A percentile compares a stretch with the other conserved stretches of the same genome.
Evolutionary conservation across 1,140 invertebrate species (phyloP).

Genomic region (Zaprionus davidi): DNA sequence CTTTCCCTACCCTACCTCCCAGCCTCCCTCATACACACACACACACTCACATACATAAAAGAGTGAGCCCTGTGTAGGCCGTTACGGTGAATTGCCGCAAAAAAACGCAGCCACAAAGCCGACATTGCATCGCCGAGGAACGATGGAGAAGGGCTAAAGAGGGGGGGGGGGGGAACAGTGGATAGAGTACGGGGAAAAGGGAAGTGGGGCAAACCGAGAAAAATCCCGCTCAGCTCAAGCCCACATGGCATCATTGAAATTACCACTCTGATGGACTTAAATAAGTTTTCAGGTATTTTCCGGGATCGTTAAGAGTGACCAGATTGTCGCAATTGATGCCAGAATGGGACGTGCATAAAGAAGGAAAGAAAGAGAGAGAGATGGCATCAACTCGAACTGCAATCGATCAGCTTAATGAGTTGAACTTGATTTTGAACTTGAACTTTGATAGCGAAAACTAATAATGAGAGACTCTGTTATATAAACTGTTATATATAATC

Average conservation of each 20-base stretch:
- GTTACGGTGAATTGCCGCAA: slow-evolving; percentile 52
- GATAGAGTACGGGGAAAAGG: neutral
- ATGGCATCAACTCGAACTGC: slow-evolving; percentile 4
- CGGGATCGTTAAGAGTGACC: slow-evolving; percentile 8
- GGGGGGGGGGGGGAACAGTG: neutral
- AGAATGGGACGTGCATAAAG: neutral
- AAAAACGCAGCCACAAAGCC: slow-evolving; percentile 71
- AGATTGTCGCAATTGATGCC: slow-evolving; percentile 30
- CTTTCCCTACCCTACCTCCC: neutral
- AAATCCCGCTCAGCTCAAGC: slow-evolving; percentile 6
- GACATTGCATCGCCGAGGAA: slow-evolving; percentile 66
- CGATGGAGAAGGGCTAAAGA: slow-evolving; percentile 32
- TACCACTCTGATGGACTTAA: slow-evolving; percentile 35
- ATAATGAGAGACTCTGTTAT: neutral
- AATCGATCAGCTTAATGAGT: neutral
- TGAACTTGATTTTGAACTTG: neutral
- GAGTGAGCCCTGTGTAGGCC: slow-evolving; percentile 48
- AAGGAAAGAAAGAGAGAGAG: neutral
- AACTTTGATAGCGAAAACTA: neutral
- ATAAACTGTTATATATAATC: too few species aligned
- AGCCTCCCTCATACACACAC: neutral
- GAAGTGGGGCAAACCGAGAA: neutral
- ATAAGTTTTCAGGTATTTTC: slow-evolving; percentile 42
- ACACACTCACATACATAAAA: neutral
- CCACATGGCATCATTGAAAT: slow-evolving; percentile 38